Evolutionary conservation across 1,140 invertebrate genomes (phyloP).

Genomic region (Drosophila funebris): DNA sequence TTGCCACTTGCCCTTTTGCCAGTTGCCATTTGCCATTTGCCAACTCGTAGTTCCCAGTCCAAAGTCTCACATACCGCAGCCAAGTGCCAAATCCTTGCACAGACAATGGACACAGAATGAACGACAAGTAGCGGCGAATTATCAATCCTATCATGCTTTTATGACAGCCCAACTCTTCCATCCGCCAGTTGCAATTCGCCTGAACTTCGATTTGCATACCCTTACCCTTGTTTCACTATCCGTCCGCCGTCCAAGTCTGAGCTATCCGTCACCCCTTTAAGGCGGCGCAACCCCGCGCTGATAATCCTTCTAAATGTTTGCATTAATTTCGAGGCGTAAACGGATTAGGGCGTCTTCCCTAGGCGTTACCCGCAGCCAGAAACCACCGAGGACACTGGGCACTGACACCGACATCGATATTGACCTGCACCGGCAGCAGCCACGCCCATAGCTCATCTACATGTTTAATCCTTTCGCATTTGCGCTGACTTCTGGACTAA

Average conservation of each 20-base stretch:
- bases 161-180: slow-evolving; percentile 38
- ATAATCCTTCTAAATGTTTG: slow-evolving; percentile 83
- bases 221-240: background rate
- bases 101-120: slow-evolving; percentile 68
- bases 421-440: slow-evolving; percentile 48
- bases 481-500: slow-evolving; percentile 68
- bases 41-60: slow-evolving; percentile 10
- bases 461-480: slow-evolving; percentile 73
- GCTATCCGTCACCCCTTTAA: slow-evolving; percentile 49
- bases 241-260: background rate
- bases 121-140: slow-evolving; percentile 77
- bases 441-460: slow-evolving; percentile 25
- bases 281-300: slow-evolving; percentile 34
- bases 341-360: slow-evolving; percentile 68
- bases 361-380: slow-evolving; percentile 73
- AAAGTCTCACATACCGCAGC: slow-evolving; percentile 53
- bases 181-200: background rate
- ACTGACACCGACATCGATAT: background rate
- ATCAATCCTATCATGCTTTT: slow-evolving; percentile 81
- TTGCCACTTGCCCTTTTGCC: background rate
- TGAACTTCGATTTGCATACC: slow-evolving; percentile 26
- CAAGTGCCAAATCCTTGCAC: slow-evolving; percentile 64
- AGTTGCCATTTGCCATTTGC: background rate
- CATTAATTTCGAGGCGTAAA: slow-evolving; percentile 79
- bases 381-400: slow-evolving; percentile 53